Evolutionary conservation across 2,888 invertebrate genomes (phyloP).

Genomic region (Thecophora atra): DNA sequence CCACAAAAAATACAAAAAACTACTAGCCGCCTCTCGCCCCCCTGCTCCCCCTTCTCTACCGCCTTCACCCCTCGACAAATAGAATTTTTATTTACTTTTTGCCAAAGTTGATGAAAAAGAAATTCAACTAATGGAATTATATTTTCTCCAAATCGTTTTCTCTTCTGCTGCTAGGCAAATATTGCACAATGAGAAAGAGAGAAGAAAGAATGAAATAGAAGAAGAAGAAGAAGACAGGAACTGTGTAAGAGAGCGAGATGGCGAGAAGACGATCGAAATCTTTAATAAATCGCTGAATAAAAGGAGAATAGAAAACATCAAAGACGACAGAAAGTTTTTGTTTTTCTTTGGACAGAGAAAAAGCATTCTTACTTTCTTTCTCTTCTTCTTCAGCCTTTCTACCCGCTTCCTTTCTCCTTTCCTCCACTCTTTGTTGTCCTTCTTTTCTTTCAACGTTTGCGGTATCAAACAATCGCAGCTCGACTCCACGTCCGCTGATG

Average conservation of each 20-base stretch:
- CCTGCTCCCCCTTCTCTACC: neutral
- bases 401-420: neutral
- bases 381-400: neutral
- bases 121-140: conserved; percentile 60
- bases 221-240: too few species aligned
- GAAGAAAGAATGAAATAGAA: conserved; percentile 34
- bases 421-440: neutral
- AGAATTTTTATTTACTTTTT: conserved; percentile 53
- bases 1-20: too few species aligned
- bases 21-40: neutral
- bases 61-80: neutral
- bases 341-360: conserved; percentile 49
- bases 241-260: too few species aligned
- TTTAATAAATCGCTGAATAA: too few species aligned
- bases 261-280: too few species aligned
- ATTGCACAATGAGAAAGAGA: conserved; percentile 28
- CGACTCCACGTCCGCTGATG: conserved; percentile 44
- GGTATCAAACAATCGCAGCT: neutral
- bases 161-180: conserved; percentile 16
- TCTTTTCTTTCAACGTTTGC: neutral
- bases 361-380: neutral
- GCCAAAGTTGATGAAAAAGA: conserved; percentile 53
- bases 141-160: conserved; percentile 39
- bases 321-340: conserved; percentile 51
- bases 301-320: too few species aligned